Evolutionary conservation across 2,797 vertebrate genomes (phyloP).

Genomic region (Pantherophis vulpinus): DNA sequence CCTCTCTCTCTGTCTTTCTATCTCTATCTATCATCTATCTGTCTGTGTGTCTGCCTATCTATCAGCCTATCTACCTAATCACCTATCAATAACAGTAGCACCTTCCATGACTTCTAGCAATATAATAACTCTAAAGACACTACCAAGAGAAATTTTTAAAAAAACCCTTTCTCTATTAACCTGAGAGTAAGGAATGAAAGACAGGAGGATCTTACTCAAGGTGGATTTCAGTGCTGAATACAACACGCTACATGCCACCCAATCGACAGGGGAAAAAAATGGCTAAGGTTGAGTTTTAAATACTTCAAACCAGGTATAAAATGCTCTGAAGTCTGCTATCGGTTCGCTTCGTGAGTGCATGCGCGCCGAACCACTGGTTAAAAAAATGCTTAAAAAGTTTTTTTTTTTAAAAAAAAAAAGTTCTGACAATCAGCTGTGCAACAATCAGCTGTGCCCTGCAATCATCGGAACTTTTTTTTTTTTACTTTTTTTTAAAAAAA

Average conservation of each 20-base stretch:
- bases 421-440: too few species aligned
- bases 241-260: not conserved
- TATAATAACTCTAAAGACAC: not conserved
- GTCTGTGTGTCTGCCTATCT: not conserved
- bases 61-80: not conserved
- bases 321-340: too few species aligned
- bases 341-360: too few species aligned
- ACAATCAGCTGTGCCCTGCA: too few species aligned
- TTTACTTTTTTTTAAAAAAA: too few species aligned
- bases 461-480: too few species aligned
- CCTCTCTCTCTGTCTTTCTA: too few species aligned
- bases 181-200: not conserved
- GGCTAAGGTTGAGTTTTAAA: not conserved
- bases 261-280: not conserved
- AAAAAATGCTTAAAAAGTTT: too few species aligned
- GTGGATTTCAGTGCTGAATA: not conserved
- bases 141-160: not conserved
- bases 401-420: too few species aligned
- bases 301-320: not conserved
- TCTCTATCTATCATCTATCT: too few species aligned
- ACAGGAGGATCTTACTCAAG: not conserved
- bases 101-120: not conserved
- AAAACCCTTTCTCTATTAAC: not conserved
- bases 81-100: not conserved
- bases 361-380: fast-evolving